A percentile compares a stretch with the other conserved stretches of the same genome.
These are phyloP conservation scores for Lepilemur septentrionalis DNA, from an alignment of 2,797 vertebrate species.

Conservation along the genomic window DNA sequence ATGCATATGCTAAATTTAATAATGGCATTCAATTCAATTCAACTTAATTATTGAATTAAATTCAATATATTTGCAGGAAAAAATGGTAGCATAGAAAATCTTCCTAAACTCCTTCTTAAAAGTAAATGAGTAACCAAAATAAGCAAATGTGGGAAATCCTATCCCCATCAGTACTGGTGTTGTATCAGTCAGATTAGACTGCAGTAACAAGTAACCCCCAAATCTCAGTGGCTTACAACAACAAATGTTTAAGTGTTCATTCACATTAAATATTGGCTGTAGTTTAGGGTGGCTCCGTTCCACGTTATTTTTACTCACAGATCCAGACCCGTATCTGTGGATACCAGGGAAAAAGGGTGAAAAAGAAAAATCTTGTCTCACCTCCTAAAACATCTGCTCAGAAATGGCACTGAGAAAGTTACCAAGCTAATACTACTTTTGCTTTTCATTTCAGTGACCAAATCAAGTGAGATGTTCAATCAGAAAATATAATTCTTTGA, in stretches of 20 bases:
- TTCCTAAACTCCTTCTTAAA: not conserved
- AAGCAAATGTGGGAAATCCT: not conserved
- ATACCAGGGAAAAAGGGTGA: not conserved
- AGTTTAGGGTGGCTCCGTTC: not conserved
- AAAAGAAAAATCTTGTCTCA: not conserved
- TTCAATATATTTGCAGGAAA: not conserved
- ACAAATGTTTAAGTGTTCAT: not conserved
- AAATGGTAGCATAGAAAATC: not conserved
- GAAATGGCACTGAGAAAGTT: not conserved
- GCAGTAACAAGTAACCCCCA: not conserved
- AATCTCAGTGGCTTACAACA: not conserved
- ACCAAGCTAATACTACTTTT: not conserved
- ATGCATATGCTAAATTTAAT: not conserved
- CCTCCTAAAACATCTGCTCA: not conserved
- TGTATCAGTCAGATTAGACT: not conserved
- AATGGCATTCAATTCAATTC: not conserved
- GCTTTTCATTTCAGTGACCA: not conserved
- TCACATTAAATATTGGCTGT: not conserved
- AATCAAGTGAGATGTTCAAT: not conserved
- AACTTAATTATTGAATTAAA: not conserved
- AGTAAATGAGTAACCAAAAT: not conserved
- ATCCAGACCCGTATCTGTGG: not conserved
- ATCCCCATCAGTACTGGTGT: not conserved
- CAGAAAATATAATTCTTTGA: not conserved
- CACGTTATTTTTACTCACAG: not conserved